Conservation (phyloP, 1,140 invertebrate genomes). For the Heliothis subflexa region DNA sequence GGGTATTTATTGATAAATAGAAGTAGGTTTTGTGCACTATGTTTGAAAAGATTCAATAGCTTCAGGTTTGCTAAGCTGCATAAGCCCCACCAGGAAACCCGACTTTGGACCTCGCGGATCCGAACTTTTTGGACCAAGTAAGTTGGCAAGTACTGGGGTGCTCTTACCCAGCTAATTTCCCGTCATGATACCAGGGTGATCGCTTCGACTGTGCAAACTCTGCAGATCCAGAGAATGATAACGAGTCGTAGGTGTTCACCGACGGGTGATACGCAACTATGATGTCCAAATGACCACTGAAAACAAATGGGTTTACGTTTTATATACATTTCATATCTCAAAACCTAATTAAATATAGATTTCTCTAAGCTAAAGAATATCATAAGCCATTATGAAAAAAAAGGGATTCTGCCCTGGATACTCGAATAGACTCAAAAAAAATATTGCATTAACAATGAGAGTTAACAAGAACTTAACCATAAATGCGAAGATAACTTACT, state of each 20-base stretch:
- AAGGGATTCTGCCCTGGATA: too few relatives aligned
- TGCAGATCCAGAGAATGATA: slow-evolving; percentile 89
- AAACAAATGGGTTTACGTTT: slow-evolving; percentile 78
- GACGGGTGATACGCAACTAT: slow-evolving; percentile 94
- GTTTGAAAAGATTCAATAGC: too few relatives aligned
- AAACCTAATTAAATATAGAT: too few relatives aligned
- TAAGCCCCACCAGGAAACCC: too few relatives aligned
- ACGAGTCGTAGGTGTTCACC: slow-evolving; percentile 89
- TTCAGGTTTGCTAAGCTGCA: neutral
- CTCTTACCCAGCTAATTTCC: slow-evolving; percentile 75
- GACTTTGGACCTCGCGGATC: too few relatives aligned
- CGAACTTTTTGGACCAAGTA: neutral
- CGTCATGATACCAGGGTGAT: slow-evolving; percentile 77
- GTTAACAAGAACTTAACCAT: neutral
- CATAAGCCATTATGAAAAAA: too few relatives aligned
- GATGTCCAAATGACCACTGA: slow-evolving; percentile 94
- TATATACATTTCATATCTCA: too few relatives aligned
- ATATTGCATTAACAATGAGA: neutral
- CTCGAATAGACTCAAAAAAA: slow-evolving; percentile 85
- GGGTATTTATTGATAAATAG: too few relatives aligned
- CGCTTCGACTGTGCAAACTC: slow-evolving; percentile 87
- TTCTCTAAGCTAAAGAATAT: too few relatives aligned
- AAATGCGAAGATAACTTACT: slow-evolving; percentile 63
- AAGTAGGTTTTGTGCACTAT: too few relatives aligned
- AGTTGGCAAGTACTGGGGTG: neutral